Evolutionary conservation across 2,888 invertebrate genomes (phyloP).

Genomic region (Acanthosoma haemorrhoidale): DNA sequence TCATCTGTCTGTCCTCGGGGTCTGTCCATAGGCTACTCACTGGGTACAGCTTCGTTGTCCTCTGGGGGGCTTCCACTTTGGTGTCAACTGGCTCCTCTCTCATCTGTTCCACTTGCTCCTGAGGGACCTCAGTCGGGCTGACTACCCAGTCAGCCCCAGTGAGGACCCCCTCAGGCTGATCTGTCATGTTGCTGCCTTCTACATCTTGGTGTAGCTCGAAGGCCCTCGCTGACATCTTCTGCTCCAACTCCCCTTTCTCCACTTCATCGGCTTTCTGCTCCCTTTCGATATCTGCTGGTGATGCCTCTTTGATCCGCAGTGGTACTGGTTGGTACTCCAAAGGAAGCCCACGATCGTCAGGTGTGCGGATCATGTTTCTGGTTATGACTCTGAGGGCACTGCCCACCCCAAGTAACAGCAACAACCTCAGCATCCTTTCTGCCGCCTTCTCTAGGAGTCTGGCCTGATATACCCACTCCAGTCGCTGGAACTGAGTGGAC

Average conservation of each 20-base stretch:
- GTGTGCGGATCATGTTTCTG: constrained; percentile 31
- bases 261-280: neutral
- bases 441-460: neutral
- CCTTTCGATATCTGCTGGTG: constrained; percentile 10
- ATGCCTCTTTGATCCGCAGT: constrained; percentile 19
- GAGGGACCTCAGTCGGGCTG: too few species aligned
- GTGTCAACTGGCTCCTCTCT: neutral
- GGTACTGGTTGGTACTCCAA: constrained; percentile 24
- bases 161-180: too few species aligned
- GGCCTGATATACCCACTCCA: neutral
- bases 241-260: neutral
- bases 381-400: constrained; percentile 34
- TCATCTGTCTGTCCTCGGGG: neutral
- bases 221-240: neutral
- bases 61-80: too few species aligned
- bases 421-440: neutral
- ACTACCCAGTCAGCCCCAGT: too few species aligned
- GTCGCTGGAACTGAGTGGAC: neutral
- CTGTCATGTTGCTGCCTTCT: neutral
- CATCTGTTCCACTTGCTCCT: neutral
- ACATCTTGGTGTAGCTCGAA: neutral
- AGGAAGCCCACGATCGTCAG: neutral
- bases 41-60: constrained; percentile 30
- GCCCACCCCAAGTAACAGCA: neutral
- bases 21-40: constrained; percentile 28